phyloP scores from a whole-genome alignment of 2,797 vertebrate genomes.

The Ispidina lecontei region DNA sequence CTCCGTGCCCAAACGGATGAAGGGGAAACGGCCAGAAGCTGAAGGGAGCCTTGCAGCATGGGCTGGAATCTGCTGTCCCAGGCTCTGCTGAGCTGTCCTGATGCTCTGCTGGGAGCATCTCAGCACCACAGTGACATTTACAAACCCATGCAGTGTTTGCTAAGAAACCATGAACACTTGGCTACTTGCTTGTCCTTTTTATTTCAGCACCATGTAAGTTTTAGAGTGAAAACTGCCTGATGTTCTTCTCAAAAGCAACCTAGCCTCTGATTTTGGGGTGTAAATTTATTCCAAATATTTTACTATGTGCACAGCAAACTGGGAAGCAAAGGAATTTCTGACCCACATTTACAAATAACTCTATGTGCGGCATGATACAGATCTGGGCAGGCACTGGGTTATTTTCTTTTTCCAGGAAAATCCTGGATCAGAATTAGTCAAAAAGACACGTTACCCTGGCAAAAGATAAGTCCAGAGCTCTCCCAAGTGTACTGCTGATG shows the following conservation, averaged over 20 bases:
- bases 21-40: background rate
- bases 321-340: constrained; percentile 11
- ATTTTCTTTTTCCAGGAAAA: constrained; percentile 48
- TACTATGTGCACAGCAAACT: background rate
- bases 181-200: background rate
- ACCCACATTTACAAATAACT: background rate
- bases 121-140: background rate
- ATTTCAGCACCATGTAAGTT: background rate
- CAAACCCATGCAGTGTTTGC: background rate
- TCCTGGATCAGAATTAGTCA: constrained; percentile 16
- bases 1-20: background rate
- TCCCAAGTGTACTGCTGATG: constrained; percentile 53
- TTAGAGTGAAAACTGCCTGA: background rate
- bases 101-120: background rate
- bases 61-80: background rate
- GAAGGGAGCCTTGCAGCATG: background rate
- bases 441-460: background rate
- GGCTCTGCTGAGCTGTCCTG: background rate
- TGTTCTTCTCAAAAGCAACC: background rate
- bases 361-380: background rate
- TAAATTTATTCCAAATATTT: background rate
- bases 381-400: background rate
- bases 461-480: constrained; percentile 57
- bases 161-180: background rate
- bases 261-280: background rate